Base-by-base conservation (phyloP, 2,113 vertebrate species). In the Leucoraja erinaceus region DNA sequence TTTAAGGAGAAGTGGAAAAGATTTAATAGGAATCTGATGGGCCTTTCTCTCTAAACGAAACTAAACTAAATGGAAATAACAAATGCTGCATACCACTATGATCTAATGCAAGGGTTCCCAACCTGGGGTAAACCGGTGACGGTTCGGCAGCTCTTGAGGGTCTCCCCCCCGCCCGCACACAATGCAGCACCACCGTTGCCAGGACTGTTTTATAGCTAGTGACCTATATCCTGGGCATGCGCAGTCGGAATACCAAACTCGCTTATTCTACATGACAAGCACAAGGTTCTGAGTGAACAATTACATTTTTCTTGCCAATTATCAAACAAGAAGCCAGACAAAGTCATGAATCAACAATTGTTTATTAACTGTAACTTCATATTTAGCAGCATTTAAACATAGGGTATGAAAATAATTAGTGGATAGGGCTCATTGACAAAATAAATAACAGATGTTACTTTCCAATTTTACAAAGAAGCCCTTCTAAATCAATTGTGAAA, bases 331-430 rank as follows among this genome's bases (percentile, higher is more conserved):
- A 84, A 56, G 8, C 3, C 54, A 61, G 54, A n/a, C 25, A 59
- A 59, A 59, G 54, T 28, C 54, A 61, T 61, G 56, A 61, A 59
- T 25, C 22, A 84, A 59, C 25, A 59, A 14, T 84, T n/a, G 56
- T 84, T 84, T 84, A 84, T 59, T 61, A 61, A 61, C 81, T 1
- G 5, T 83, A 83, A 28, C 28, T 61, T n/a, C 25, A 84, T 59
- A 84, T 59, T 84, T 79, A 79, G 14, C 54, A 83, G 22, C 54
- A 83, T 54, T 59, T 56, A 84, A 84, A 84, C 56, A 84, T 84
- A 5, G 54, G 81, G 22, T 61, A 5, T 61, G 54, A n/a, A 84
- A 61, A 84, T 59, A 84, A 59, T n/a, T 84, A 84, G 22, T 84
- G n/a, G 54, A 61, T 61, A 84, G 56, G 10, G 56, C 59, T 84